A percentile compares a stretch with the other conserved stretches of the same genome.
phyloP scores from a whole-genome alignment of 2,797 vertebrate genomes.

The Halcyon chelicuti region DNA sequence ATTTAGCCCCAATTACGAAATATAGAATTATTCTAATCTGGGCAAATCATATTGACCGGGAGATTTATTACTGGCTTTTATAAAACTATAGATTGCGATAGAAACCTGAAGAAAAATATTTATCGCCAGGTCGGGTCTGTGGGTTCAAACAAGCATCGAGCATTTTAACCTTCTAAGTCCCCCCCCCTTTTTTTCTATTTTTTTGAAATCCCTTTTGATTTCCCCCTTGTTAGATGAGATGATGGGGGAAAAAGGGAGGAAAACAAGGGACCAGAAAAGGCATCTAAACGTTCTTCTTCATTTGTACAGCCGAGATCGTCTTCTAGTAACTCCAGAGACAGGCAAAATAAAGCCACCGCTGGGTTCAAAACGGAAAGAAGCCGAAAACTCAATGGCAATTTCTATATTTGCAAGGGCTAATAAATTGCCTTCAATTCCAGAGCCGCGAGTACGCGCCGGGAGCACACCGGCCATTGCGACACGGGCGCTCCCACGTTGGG shows the following conservation, averaged over 20 bases:
- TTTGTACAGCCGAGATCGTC: not conserved
- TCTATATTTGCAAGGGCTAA: not conserved
- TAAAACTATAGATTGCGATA: not conserved
- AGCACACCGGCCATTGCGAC: not conserved
- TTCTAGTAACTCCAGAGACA: not conserved
- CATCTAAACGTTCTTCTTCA: not conserved
- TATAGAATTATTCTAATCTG: slow-evolving; percentile 59
- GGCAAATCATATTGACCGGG: slow-evolving; percentile 8
- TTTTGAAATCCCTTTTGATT: not conserved
- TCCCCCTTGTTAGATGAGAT: not conserved
- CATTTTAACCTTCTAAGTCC: not conserved
- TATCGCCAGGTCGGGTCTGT: not conserved
- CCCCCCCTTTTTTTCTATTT: not conserved
- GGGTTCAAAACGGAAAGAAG: not conserved
- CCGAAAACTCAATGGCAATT: not conserved
- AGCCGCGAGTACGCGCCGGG: not conserved
- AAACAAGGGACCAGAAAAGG: not conserved
- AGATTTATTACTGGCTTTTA: slow-evolving; percentile 25
- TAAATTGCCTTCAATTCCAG: not conserved
- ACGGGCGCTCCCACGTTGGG: not conserved
- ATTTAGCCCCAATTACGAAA: slow-evolving; percentile 62
- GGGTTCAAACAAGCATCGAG: not conserved
- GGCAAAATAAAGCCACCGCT: not conserved
- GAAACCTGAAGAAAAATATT: not conserved
- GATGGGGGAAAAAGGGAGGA: fast-evolving